Percentiles rank a stretch among this genome's conserved stretches.
Evolutionary conservation across 2,113 vertebrate genomes (phyloP).

Genomic region (Calidris pygmaea): DNA sequence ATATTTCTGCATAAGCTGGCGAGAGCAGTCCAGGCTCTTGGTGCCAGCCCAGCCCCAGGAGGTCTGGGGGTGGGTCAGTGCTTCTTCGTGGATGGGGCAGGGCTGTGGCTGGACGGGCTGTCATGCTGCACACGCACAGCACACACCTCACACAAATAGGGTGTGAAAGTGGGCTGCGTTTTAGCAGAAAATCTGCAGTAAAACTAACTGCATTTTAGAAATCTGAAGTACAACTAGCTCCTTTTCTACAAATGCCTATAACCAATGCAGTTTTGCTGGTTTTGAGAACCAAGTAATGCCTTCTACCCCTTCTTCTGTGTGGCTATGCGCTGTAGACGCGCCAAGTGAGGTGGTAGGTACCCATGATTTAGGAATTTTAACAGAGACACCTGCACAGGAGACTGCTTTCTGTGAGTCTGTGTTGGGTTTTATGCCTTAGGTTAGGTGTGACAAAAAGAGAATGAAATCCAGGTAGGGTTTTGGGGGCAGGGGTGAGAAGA

Average conservation of each 20-base stretch:
- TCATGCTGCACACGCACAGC: neutral
- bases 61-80: neutral
- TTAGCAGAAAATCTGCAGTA: neutral
- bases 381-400: neutral
- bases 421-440: neutral
- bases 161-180: neutral
- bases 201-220: neutral
- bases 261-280: neutral
- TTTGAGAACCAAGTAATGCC: neutral
- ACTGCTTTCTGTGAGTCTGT: neutral
- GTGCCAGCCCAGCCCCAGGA: neutral
- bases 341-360: no score
- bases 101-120: neutral
- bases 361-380: neutral
- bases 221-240: neutral
- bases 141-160: neutral
- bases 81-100: neutral
- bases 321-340: neutral
- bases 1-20: neutral
- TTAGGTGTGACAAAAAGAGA: neutral
- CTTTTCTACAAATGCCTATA: neutral
- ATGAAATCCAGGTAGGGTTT: neutral
- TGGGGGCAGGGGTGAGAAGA: neutral
- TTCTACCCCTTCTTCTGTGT: neutral
- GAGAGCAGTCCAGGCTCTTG: neutral